These are phyloP conservation scores for Rhea americana DNA, from an alignment of 2,113 vertebrate genomes.

Conservation along the genomic window DNA sequence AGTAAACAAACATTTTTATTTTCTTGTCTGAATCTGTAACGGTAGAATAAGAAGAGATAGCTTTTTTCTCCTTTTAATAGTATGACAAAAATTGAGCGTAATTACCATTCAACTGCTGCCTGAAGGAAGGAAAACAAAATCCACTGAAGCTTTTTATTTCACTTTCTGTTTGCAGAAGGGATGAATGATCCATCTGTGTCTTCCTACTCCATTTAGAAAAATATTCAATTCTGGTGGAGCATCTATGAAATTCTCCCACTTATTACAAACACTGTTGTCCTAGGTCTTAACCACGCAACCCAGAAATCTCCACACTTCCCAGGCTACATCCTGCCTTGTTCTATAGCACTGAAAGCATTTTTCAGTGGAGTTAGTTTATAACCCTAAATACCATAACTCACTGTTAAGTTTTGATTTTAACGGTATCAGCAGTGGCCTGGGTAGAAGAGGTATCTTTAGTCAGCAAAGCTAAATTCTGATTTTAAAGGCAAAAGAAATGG, in stretches of 20 bases:
- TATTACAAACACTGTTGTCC: not conserved
- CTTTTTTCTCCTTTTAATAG: conserved; percentile 9
- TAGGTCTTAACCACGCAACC: not conserved
- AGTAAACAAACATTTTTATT: conserved; percentile 38
- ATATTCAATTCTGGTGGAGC: not conserved
- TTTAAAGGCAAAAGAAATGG: not conserved
- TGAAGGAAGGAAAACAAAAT: conserved; percentile 50
- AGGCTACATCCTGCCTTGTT: not conserved
- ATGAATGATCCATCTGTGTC: not conserved
- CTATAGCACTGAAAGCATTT: not conserved
- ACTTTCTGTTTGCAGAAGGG: not conserved
- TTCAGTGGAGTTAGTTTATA: not conserved
- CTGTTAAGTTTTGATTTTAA: not conserved
- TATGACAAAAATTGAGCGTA: not conserved
- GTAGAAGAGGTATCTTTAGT: not conserved
- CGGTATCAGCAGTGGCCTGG: not conserved
- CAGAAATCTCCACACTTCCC: not conserved
- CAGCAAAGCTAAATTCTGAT: not conserved
- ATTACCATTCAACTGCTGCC: conserved; percentile 38
- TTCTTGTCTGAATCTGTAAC: conserved; percentile 11
- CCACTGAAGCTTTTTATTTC: conserved; percentile 44
- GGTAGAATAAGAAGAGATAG: not conserved
- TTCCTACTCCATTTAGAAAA: not conserved
- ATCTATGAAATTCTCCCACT: not conserved
- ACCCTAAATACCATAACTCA: not conserved